These are phyloP conservation scores for Drosophila falleni DNA, from an alignment of 2,888 invertebrate genomes.

Conservation along the genomic window DNA sequence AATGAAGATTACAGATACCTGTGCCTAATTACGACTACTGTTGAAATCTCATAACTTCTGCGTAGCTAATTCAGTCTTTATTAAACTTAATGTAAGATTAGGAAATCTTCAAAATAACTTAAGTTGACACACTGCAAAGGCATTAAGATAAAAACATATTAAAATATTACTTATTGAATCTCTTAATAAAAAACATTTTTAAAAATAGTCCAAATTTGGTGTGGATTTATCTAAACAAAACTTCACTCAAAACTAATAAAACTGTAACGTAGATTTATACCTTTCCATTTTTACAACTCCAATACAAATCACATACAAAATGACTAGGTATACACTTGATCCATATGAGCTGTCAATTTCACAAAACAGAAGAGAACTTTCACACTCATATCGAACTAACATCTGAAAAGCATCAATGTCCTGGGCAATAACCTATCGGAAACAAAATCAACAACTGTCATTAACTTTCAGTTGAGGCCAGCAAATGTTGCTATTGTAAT, in stretches of 20 bases:
- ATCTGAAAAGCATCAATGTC: slow-evolving; percentile 33
- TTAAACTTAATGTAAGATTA: neutral
- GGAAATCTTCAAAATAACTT: neutral
- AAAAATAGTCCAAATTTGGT: no score
- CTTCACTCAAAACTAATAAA: neutral
- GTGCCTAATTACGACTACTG: slow-evolving; percentile 26
- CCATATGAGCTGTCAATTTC: slow-evolving; percentile 24
- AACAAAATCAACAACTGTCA: slow-evolving; percentile 52
- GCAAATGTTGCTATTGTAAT: slow-evolving; percentile 27
- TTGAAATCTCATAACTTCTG: slow-evolving; percentile 16
- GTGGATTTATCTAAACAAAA: neutral
- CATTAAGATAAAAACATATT: no score
- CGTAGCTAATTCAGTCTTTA: slow-evolving; percentile 9
- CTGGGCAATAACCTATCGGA: slow-evolving; percentile 37
- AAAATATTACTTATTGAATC: no score
- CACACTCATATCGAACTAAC: slow-evolving; percentile 15
- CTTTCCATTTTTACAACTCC: neutral
- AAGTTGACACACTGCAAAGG: no score
- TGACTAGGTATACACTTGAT: neutral
- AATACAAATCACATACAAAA: neutral
- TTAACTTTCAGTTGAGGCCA: slow-evolving; percentile 46
- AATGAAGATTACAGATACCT: slow-evolving; percentile 45
- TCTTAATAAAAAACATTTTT: no score
- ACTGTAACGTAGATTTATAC: neutral
- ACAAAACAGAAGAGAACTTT: slow-evolving; percentile 20